These are phyloP conservation scores for Coreoperca whiteheadi DNA, from an alignment of 2,113 vertebrate genomes.

Conservation along the genomic window DNA sequence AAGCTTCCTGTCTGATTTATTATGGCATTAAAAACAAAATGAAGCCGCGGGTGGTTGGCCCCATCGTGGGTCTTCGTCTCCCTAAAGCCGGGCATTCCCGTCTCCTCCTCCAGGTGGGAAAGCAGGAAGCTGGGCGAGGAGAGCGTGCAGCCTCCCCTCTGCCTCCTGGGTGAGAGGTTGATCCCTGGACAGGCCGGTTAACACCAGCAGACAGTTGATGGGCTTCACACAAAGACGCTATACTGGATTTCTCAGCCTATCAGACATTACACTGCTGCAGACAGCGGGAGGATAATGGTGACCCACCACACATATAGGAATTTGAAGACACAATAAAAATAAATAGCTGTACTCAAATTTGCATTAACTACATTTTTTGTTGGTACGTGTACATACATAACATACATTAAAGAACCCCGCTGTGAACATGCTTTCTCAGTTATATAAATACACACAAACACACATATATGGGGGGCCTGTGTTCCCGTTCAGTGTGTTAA, in stretches of 20 bases:
- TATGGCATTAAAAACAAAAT: constrained; percentile 68
- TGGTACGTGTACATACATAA: neutral
- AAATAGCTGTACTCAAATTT: neutral
- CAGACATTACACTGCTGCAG: constrained; percentile 4
- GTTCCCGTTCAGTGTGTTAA: constrained; percentile 50
- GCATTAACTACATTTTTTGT: neutral
- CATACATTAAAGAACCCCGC: neutral
- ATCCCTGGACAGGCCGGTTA: constrained; percentile 23
- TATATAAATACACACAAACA: constrained; percentile 55
- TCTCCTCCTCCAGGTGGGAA: constrained; percentile 44
- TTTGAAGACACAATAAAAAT: neutral
- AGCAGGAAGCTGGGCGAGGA: constrained; percentile 31
- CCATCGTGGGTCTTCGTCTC: constrained; percentile 33
- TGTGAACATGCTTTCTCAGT: constrained; percentile 35
- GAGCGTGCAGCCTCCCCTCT: constrained; percentile 15
- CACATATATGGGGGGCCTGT: constrained; percentile 19
- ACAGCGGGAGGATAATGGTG: neutral
- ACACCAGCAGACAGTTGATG: constrained; percentile 1
- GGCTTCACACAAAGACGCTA: constrained; percentile 10
- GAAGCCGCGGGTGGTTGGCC: constrained; percentile 32
- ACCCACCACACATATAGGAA: neutral
- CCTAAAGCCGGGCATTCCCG: constrained; percentile 27
- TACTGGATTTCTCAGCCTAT: constrained; percentile 6
- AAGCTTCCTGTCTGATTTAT: constrained; percentile 75
- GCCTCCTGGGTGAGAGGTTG: constrained; percentile 35